Evolutionary conservation across 2,888 invertebrate genomes (phyloP), one percentile per base, ranked within the genome.

Genomic region (Tenthredo livida): DNA sequence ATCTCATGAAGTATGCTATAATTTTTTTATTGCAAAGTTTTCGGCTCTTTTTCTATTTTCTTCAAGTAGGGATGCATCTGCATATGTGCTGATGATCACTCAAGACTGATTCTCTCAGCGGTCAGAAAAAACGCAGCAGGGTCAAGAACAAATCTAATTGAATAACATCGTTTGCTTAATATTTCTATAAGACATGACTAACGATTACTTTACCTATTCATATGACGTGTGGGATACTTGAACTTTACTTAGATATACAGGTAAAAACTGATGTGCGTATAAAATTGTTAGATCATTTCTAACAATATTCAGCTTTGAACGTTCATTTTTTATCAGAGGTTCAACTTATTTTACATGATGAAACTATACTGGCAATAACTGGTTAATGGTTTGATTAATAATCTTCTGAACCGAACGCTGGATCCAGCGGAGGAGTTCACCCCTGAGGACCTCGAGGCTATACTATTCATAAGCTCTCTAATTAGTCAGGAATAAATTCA

Each of bases 381-480:
- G n/a, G 9, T 7, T 50, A n/a, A 50, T 5, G n/a, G 9, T 7
- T 50, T 86, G 1, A 10, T 90, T 43, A 91, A 90, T 47, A 73
- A 67, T 9, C 29, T 72, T 6, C 6, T 89, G 10, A 83, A 88
- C 4, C 29, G 33, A 17, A 1, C 9, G 5, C n/a, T 88, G 0
- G 87, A 90, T 58, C 75, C 47, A 21, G 91, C 90, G 10, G 21
- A 82, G 7, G 86, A 88, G 0, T 91, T 86, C 80, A 86, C 65
- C 50, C 80, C 84, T 0, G 85, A 65, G 25, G 80, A 65, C 10
- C 12, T 80, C 29, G 15, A 54, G 29, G 33, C 10, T 5, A 54
- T 54, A 50, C 29, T 33, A 77, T 33, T 77, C 29, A 47, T n/a
- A n/a, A 50, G 17, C 50, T 75, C 33, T 77, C 50, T 29, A 50